A percentile compares a stretch with the other conserved stretches of the same genome.
Conservation (phyloP, 2,888 invertebrate species). For the Pheosia gnoma region DNA sequence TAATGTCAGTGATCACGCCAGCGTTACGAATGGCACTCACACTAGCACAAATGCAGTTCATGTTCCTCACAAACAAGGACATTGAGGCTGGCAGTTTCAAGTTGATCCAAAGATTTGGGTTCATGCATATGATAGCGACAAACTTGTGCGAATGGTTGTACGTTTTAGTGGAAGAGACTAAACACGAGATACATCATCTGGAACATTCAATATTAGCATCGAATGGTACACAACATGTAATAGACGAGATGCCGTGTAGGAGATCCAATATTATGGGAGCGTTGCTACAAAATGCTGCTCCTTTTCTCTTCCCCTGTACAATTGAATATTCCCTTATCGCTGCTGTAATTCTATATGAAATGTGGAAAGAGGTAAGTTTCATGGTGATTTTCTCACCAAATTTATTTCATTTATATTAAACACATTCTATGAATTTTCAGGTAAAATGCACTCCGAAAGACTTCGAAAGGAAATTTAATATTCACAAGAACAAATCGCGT, state of each 20-base stretch:
- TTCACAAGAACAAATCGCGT: conserved; percentile 70
- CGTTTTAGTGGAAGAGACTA: conserved; percentile 94
- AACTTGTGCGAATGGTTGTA: conserved; percentile 97
- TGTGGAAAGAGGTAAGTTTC: conserved; percentile 92
- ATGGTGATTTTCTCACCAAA: too few species aligned
- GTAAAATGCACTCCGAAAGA: conserved; percentile 78
- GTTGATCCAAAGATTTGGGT: conserved; percentile 92
- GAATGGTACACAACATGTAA: conserved; percentile 45
- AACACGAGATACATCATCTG: conserved; percentile 92
- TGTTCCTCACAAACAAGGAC: conserved; percentile 94
- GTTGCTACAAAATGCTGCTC: conserved; percentile 87
- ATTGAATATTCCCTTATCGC: conserved; percentile 96
- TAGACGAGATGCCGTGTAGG: conserved; percentile 72
- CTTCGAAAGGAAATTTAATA: conserved; percentile 71
- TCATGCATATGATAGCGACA: conserved; percentile 97
- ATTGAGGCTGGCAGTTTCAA: conserved; percentile 86
- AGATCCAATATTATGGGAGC: conserved; percentile 88
- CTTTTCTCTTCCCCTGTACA: conserved; percentile 94
- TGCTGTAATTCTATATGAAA: conserved; percentile 94
- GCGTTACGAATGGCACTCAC: conserved; percentile 92
- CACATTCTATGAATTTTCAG: conserved; percentile 49
- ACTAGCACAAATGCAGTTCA: conserved; percentile 96
- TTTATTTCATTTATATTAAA: too few species aligned
- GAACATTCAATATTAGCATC: conserved; percentile 66
- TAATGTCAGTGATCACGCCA: conserved; percentile 90